Conservation (phyloP, 2,888 invertebrate species). For the Leptarthrus brevirostris region DNA sequence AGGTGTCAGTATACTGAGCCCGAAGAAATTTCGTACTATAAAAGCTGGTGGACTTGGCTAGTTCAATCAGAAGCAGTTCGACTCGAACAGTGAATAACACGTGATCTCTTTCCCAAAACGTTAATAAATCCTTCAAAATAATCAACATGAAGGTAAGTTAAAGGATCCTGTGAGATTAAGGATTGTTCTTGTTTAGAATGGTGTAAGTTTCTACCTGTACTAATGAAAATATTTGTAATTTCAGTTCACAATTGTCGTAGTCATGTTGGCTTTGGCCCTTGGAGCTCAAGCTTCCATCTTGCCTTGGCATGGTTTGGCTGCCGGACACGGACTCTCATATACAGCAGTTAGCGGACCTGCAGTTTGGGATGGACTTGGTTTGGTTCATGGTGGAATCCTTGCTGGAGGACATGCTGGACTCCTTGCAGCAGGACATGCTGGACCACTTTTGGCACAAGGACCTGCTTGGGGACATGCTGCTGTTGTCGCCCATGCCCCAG, state of each 20-base stretch:
- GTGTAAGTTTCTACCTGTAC: too few species aligned
- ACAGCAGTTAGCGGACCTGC: conserved; percentile 41
- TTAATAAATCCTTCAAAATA: conserved; percentile 22
- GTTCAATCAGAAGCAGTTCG: conserved; percentile 25
- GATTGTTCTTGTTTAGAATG: too few species aligned
- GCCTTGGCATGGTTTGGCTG: conserved; percentile 53
- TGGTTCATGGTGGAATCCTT: too few species aligned
- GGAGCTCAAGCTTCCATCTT: conserved; percentile 64
- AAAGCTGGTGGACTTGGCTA: not conserved
- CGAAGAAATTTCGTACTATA: conserved; percentile 34
- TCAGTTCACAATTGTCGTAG: conserved; percentile 62
- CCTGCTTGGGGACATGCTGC: conserved; percentile 60
- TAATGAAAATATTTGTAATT: conserved; percentile 38
- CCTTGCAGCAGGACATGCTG: too few species aligned
- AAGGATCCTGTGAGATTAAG: not conserved
- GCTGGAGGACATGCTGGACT: too few species aligned
- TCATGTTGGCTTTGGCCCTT: conserved; percentile 64
- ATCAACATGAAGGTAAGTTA: conserved; percentile 43
- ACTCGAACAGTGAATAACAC: conserved; percentile 15
- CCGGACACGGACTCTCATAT: conserved; percentile 34
- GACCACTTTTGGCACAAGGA: conserved; percentile 18
- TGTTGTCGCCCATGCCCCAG: conserved; percentile 63
- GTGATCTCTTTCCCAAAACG: conserved; percentile 15
- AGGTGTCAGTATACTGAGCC: conserved; percentile 2
- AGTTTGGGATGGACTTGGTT: not conserved